These are phyloP conservation scores for Acronicta psi DNA, from an alignment of 2,888 invertebrate genomes.

Conservation along the genomic window DNA sequence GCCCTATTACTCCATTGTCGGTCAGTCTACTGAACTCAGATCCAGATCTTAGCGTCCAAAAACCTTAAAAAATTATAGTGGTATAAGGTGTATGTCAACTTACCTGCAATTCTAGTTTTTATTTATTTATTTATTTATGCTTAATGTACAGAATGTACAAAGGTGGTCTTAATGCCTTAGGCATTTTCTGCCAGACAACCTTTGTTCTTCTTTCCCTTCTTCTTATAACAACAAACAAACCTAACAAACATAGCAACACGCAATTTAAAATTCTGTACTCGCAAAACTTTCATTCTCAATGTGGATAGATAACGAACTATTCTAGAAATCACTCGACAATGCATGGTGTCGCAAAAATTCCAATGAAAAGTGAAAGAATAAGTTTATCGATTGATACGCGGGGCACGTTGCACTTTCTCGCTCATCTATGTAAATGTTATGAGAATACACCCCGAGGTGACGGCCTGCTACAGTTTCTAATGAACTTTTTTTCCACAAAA, in stretches of 20 bases:
- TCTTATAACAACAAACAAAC: conserved; percentile 3
- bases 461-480: conserved; percentile 41
- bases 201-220: neutral
- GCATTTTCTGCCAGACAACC: too few species aligned
- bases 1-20: too few species aligned
- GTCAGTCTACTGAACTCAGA: too few species aligned
- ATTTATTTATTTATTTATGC: too few species aligned
- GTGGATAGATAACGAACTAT: conserved; percentile 45
- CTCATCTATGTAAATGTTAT: conserved; percentile 41
- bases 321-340: conserved; percentile 59
- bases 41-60: too few species aligned
- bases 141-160: too few species aligned
- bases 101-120: too few species aligned
- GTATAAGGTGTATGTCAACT: too few species aligned
- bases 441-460: conserved; percentile 40
- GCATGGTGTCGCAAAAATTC: conserved; percentile 67
- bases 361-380: conserved; percentile 73
- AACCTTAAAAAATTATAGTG: too few species aligned
- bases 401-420: conserved; percentile 72
- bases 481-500: too few species aligned
- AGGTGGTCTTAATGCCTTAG: too few species aligned
- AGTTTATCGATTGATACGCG: conserved; percentile 59
- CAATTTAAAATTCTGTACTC: conserved; percentile 40
- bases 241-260: neutral
- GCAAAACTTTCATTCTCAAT: conserved; percentile 45